Base-by-base conservation (phyloP, 2,888 invertebrate species). In the Tineola bisselliella region DNA sequence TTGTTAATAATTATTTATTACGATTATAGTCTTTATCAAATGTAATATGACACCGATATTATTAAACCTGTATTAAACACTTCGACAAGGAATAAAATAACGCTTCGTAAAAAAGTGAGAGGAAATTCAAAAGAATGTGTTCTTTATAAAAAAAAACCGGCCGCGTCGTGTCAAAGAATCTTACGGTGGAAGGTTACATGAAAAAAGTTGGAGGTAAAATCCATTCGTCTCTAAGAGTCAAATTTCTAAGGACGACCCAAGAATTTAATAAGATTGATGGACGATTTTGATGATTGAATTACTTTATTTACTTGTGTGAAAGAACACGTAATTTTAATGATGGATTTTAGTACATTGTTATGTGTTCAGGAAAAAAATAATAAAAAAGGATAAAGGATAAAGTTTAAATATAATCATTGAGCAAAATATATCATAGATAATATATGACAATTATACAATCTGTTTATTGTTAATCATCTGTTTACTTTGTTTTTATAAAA, bases 61-160 rank as follows among this genome's bases (percentile, higher is more conserved):
- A 43, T 43, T 43, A n/a, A 48, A 48, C 48, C n/a, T n/a, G n/a
- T 44, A 44, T 44, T 44, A n/a, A 48, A 48, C 48, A 17, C 48
- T 10, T 38, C 38, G 38, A 8, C 31, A 31, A 10, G 31, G 31
- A 31, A 31, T 31, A 8, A 31, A 31, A 31, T 31, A 31, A 31
- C 31, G 10, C 10, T n/a, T 25, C 25, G 25, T 6, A 3, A 43
- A 10, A 10, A 13, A 48, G 10, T 48, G 17, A 48, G 15, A 48
- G 8, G 48, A 48, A 48, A 48, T 48, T 48, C 48, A n/a, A 48
- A 48, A 15, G 48, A 48, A 48, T 48, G 48, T 10, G 15, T 48
- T 48, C n/a, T 4, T n/a, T 43, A 43, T 6, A 43, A 43, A 15
- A 48, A 48, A 48, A 6, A 17, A 48, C 8, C 48, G 48, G 15